Evolutionary conservation across 1,140 invertebrate genomes (phyloP).

Genomic region (Drosophila nigrodunni): DNA sequence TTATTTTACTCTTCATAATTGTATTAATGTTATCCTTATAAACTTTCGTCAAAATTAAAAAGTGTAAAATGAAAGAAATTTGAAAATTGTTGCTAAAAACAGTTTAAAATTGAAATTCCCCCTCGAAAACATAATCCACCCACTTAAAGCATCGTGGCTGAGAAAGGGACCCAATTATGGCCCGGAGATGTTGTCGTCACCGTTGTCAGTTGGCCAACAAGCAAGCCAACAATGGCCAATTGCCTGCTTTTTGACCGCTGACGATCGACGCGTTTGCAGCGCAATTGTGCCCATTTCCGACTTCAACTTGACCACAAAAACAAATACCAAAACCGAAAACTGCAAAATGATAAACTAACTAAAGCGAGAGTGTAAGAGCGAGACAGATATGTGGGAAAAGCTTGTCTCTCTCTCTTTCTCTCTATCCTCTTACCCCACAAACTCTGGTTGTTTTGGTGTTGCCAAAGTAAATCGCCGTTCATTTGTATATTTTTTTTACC

Average conservation of each 20-base stretch:
- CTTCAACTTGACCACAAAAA: slow-evolving; percentile 72
- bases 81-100: slow-evolving; percentile 27
- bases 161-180: slow-evolving; percentile 77
- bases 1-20: too few species aligned
- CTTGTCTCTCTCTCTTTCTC: background rate
- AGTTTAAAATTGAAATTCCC: slow-evolving; percentile 20
- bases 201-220: slow-evolving; percentile 44
- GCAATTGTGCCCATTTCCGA: slow-evolving; percentile 76
- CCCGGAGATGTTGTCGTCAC: slow-evolving; percentile 65
- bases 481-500: slow-evolving; percentile 52
- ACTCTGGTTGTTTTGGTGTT: slow-evolving; percentile 46
- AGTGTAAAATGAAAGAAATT: background rate
- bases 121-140: slow-evolving; percentile 5
- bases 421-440: background rate
- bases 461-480: slow-evolving; percentile 70
- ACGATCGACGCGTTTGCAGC: slow-evolving; percentile 39
- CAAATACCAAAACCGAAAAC: background rate
- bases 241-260: slow-evolving; percentile 51
- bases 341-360: slow-evolving; percentile 13
- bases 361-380: slow-evolving; percentile 35
- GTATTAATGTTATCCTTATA: background rate
- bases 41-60: background rate
- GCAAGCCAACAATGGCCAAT: slow-evolving; percentile 35
- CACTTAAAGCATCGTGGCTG: slow-evolving; percentile 25
- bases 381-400: background rate